These are phyloP conservation scores for Brachypterus glaber DNA, from an alignment of 2,888 invertebrate species.

Conservation along the genomic window DNA sequence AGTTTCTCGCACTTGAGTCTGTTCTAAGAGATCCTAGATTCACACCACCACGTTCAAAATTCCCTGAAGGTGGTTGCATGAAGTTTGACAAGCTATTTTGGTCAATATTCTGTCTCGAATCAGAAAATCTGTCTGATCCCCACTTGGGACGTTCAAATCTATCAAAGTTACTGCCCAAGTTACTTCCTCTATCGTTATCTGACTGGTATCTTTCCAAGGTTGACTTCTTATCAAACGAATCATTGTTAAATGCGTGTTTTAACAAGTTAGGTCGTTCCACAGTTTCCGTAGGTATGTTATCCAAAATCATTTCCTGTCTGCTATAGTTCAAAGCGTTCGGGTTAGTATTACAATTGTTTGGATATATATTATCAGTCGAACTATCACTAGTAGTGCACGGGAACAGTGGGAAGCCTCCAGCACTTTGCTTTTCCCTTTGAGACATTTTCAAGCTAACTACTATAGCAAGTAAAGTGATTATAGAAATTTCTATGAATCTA, in stretches of 20 bases:
- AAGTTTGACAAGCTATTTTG: slow-evolving; percentile 32
- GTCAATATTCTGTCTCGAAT: slow-evolving; percentile 44
- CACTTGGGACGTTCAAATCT: slow-evolving; percentile 50
- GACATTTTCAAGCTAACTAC: slow-evolving; percentile 62
- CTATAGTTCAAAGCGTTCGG: slow-evolving; percentile 79
- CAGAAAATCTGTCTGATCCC: slow-evolving; percentile 46
- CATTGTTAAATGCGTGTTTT: slow-evolving; percentile 49
- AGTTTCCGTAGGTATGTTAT: slow-evolving; percentile 41
- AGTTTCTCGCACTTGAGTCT: slow-evolving; percentile 29
- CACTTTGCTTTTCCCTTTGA: slow-evolving; percentile 62
- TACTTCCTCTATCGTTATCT: slow-evolving; percentile 47
- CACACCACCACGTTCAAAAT: slow-evolving; percentile 33
- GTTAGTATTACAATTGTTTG: slow-evolving; percentile 77
- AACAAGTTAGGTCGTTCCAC: slow-evolving; percentile 47
- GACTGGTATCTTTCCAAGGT: slow-evolving; percentile 53
- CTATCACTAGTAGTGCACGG: slow-evolving; percentile 77
- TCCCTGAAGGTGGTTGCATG: slow-evolving; percentile 31
- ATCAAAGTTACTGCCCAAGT: slow-evolving; percentile 38
- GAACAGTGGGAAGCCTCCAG: slow-evolving; percentile 69
- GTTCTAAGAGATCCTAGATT: slow-evolving; percentile 23
- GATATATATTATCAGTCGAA: slow-evolving; percentile 76
- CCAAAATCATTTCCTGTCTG: slow-evolving; percentile 41
- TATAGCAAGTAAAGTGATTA: slow-evolving; percentile 77
- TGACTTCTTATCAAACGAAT: slow-evolving; percentile 54
- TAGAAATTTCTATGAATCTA: slow-evolving; percentile 76